Percentiles rank a stretch among this genome's conserved stretches.
These are phyloP conservation scores for Chaetorhynchus papuensis DNA, from an alignment of 2,113 vertebrate species.

Conservation along the genomic window DNA sequence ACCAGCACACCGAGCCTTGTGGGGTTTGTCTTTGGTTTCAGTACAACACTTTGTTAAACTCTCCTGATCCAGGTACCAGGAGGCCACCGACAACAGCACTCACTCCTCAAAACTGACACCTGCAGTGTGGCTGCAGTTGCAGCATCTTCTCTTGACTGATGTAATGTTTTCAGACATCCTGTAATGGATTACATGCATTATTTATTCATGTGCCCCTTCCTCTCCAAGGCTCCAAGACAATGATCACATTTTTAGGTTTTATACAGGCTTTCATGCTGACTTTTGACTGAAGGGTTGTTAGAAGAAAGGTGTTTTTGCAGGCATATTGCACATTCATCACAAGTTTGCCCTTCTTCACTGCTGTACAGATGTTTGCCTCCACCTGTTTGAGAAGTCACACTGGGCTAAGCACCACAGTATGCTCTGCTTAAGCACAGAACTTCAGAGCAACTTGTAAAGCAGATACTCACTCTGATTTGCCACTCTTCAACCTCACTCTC, in stretches of 20 bases:
- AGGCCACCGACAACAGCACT: not conserved
- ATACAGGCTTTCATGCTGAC: not conserved
- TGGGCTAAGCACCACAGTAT: not conserved
- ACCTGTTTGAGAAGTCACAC: not conserved
- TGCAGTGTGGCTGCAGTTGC: not conserved
- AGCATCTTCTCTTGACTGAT: not conserved
- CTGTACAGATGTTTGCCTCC: not conserved
- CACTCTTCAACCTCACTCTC: conserved; percentile 87
- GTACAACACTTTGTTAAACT: not conserved
- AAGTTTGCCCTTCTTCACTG: not conserved
- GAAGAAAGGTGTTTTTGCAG: not conserved
- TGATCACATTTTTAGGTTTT: not conserved
- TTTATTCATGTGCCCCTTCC: not conserved
- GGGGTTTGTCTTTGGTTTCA: not conserved
- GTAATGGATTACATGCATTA: not conserved
- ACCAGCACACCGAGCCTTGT: fast-evolving
- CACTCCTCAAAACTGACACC: not conserved
- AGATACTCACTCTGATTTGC: conserved; percentile 84
- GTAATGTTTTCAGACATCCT: not conserved
- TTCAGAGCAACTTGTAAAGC: not conserved
- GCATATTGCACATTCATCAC: not conserved
- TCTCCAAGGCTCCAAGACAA: not conserved
- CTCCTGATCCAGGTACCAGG: not conserved
- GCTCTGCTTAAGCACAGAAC: not conserved
- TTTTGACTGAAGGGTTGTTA: not conserved